Percentiles rank a stretch among this genome's conserved stretches.
Evolutionary conservation across 2,797 vertebrate genomes (phyloP).

Genomic region (Hypotaenidia philippensis): DNA sequence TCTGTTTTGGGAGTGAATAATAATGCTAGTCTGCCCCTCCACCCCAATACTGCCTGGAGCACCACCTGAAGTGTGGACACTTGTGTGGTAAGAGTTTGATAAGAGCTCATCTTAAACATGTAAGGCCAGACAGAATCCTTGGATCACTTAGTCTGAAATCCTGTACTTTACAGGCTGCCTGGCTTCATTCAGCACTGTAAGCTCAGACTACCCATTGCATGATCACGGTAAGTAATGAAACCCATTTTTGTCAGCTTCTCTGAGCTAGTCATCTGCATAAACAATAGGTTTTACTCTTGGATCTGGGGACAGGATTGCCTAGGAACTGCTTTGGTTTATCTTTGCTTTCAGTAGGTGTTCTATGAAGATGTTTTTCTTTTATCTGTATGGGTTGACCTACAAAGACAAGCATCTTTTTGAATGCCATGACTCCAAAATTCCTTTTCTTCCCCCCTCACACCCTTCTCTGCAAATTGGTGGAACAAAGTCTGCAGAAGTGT

Average conservation of each 20-base stretch:
- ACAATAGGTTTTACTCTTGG: neutral
- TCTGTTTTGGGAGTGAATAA: rapidly evolving
- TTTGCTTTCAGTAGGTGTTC: neutral
- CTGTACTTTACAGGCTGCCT: neutral
- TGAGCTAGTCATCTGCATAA: neutral
- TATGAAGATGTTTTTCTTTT: neutral
- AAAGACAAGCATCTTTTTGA: neutral
- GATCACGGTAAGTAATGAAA: neutral
- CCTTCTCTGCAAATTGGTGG: neutral
- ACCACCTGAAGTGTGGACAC: neutral
- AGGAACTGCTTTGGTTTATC: neutral
- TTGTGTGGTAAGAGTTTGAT: neutral
- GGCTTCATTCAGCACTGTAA: neutral
- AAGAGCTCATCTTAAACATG: neutral
- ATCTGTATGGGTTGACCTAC: neutral
- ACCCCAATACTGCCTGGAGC: neutral
- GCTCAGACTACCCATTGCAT: neutral
- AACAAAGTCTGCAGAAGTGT: neutral
- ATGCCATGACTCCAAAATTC: neutral
- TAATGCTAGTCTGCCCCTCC: neutral
- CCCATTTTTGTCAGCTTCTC: neutral
- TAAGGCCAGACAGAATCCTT: neutral
- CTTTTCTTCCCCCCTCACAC: neutral
- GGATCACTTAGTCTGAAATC: neutral
- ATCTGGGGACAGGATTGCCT: neutral